phyloP scores from a whole-genome alignment of 2,797 vertebrate species.

The Ctenochaetus hawaiiensis region DNA sequence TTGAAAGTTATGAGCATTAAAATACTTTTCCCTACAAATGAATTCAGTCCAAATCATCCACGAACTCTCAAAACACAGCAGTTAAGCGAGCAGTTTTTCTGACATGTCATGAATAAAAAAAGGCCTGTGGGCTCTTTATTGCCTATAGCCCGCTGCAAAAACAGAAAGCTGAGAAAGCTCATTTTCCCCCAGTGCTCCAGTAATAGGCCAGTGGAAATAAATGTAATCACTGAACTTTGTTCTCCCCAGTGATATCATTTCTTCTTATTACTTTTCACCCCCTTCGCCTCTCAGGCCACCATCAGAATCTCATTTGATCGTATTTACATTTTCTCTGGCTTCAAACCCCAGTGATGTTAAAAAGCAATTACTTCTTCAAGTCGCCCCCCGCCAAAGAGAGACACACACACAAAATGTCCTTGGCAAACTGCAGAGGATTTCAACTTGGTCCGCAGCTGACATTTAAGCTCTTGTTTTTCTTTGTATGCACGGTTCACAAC shows the following conservation, averaged over 20 bases:
- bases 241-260: slow-evolving; percentile 81
- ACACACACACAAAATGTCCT: slow-evolving; percentile 55
- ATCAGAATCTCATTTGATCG: slow-evolving; percentile 83
- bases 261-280: slow-evolving; percentile 81
- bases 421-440: slow-evolving; percentile 62
- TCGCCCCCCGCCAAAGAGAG: slow-evolving; percentile 59
- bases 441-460: slow-evolving; percentile 65
- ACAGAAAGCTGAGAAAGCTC: slow-evolving; percentile 73
- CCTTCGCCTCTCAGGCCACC: slow-evolving; percentile 68
- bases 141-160: slow-evolving; percentile 68
- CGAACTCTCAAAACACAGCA: slow-evolving; percentile 63
- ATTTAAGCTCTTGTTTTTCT: slow-evolving; percentile 71
- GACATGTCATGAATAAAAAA: slow-evolving; percentile 76
- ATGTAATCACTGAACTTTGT: slow-evolving; percentile 87
- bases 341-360: slow-evolving; percentile 67
- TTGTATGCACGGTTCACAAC: slow-evolving; percentile 66
- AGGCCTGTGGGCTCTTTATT: slow-evolving; percentile 55
- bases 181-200: slow-evolving; percentile 71
- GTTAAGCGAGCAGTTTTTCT: slow-evolving; percentile 68
- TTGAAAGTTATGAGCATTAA: slow-evolving; percentile 57
- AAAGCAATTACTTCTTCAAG: slow-evolving; percentile 80
- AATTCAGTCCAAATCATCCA: slow-evolving; percentile 69
- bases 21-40: slow-evolving; percentile 52
- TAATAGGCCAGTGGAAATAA: slow-evolving; percentile 84
- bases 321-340: slow-evolving; percentile 80